These are phyloP conservation scores for Seira ritae DNA, from an alignment of 2,888 invertebrate genomes.

Conservation along the genomic window DNA sequence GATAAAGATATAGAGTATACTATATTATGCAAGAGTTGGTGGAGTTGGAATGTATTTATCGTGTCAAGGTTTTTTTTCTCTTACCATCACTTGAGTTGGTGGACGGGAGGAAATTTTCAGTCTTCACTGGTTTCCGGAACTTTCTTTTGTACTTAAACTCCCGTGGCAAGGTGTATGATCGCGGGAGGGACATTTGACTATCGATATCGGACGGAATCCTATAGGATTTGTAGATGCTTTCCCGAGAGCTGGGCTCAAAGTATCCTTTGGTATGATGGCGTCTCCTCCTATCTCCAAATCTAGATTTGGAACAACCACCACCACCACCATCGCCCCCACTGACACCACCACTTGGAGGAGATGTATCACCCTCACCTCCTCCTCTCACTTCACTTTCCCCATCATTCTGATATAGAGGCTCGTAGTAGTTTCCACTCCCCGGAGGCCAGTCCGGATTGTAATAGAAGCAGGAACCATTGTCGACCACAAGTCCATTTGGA, in stretches of 20 bases:
- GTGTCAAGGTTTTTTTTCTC: slow-evolving; percentile 61
- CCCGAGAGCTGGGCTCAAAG: slow-evolving; percentile 67
- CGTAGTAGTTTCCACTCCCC: slow-evolving; percentile 64
- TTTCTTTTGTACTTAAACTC: slow-evolving; percentile 88
- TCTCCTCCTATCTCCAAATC: slow-evolving; percentile 37
- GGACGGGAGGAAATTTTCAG: slow-evolving; percentile 85
- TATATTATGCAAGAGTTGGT: too few species aligned
- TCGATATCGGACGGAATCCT: slow-evolving; percentile 84
- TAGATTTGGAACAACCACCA: slow-evolving; percentile 20
- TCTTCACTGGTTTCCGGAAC: slow-evolving; percentile 79
- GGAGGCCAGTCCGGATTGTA: slow-evolving; percentile 69
- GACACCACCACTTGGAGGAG: slow-evolving; percentile 39
- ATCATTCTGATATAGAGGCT: slow-evolving; percentile 69
- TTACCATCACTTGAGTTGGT: slow-evolving; percentile 91
- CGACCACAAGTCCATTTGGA: slow-evolving; percentile 36
- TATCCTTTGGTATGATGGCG: slow-evolving; percentile 41
- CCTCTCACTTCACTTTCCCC: slow-evolving; percentile 41
- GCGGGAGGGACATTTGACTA: slow-evolving; percentile 86
- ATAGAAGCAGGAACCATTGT: slow-evolving; percentile 60
- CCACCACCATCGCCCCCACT: slow-evolving; percentile 22
- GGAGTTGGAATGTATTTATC: too few species aligned
- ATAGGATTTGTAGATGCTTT: slow-evolving; percentile 77
- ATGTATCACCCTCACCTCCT: slow-evolving; percentile 39
- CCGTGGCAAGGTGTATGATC: slow-evolving; percentile 89
- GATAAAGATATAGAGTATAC: neutral